Base-by-base conservation (phyloP, 1,140 invertebrate species). In the Drosophila pandora region DNA sequence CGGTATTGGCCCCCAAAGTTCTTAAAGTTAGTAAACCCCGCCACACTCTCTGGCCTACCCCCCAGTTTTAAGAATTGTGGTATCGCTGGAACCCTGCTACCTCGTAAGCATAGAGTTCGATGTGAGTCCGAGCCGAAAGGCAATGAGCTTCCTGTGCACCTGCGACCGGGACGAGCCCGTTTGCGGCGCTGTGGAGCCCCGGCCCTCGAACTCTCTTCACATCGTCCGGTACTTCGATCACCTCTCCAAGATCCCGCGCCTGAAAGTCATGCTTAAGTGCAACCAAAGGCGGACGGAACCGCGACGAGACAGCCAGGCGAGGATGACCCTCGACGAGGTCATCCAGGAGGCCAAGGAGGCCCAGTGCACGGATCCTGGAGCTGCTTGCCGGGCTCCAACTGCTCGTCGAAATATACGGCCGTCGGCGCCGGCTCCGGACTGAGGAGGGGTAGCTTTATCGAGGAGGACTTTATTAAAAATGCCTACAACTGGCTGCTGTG, bases 61-160 rank as follows among this genome's bases (percentile, higher is more conserved):
- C 39, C 0, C 13, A 88, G 83, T 81, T 4, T 25, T 67, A 47
- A 64, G 89, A 7, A 69, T 90, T 23, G 71, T 79, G 10, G 13
- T 90, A 17, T 59, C 76, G 0, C 7, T 90, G 68, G 84, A 90
- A 23, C 71, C 89, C 1, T 87, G 89, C 47, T 90, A 90, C 30
- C 64, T 90, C 65, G 76, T 82, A 50, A 90, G 75, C 58, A 43
- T 80, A 1, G 71, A 76, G 17, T 58, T 76, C 9, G 71, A 87
- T 41, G 59, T 78, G 9, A 25, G 52, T 49, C 52, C 77, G 2
- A 39, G 23, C 3, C 47, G 65, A 0, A 72, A 79, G 22, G 34
- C 55, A 1, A 41, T 88, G 1, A 87, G 78, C 39, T 79, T 88
- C 10, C n/a, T 76, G 49, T 87, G 83, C 67, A 70, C 67, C 43